Percentiles rank a stretch among this genome's conserved stretches.
These are phyloP conservation scores for Tetranychus urticae DNA, from an alignment of 1,140 invertebrate species.

Conservation along the genomic window DNA sequence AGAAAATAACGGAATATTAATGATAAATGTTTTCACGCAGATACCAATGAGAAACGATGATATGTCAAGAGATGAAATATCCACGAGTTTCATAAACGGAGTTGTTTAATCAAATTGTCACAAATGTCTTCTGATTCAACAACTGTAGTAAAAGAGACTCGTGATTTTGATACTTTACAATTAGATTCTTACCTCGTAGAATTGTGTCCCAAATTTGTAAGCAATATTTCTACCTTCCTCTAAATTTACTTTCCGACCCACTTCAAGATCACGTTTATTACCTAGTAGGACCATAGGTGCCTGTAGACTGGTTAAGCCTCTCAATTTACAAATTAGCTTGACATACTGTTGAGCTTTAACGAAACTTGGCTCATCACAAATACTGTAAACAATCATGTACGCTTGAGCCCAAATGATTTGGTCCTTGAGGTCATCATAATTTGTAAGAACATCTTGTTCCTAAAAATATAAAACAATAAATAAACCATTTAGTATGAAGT, in stretches of 20 bases:
- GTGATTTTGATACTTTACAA: too few relatives aligned
- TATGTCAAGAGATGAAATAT: neutral
- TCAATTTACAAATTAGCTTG: neutral
- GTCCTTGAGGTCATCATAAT: conserved; percentile 19
- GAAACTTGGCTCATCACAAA: conserved; percentile 42
- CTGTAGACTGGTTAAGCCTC: neutral
- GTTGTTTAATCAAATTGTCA: too few relatives aligned
- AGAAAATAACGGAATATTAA: neutral
- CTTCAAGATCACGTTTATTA: conserved; percentile 50
- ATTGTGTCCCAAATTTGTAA: conserved; percentile 18
- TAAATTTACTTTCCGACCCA: conserved; percentile 30
- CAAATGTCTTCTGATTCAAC: too few relatives aligned
- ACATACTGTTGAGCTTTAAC: conserved; percentile 27
- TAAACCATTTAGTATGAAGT: neutral
- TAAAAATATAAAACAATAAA: neutral
- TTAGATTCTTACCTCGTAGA: conserved; percentile 17
- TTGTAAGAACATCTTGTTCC: neutral
- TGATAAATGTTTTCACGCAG: neutral
- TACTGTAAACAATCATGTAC: conserved; percentile 47
- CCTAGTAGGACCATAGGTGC: conserved; percentile 35
- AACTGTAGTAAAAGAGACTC: too few relatives aligned
- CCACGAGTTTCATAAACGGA: neutral
- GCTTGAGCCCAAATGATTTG: conserved; percentile 47
- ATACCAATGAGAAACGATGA: neutral
- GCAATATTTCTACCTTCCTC: conserved; percentile 25